Evolutionary conservation across 30 jellyfish, hydroid and myxozoan species (phyloP).

Genomic region (Aurelia aurita): DNA sequence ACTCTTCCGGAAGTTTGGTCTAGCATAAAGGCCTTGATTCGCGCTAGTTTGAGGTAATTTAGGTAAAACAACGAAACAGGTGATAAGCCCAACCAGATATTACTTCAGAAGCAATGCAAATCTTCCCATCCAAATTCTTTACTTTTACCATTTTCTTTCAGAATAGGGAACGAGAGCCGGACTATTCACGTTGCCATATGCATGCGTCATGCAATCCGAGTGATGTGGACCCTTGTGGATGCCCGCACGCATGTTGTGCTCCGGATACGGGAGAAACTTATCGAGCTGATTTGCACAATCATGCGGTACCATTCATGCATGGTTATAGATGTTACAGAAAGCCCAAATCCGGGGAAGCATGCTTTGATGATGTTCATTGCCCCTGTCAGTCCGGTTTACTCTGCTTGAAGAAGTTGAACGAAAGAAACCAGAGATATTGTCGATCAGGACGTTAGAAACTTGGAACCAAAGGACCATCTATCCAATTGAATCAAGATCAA

Average conservation of each 20-base stretch:
- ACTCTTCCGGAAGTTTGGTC: no score
- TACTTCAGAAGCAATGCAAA: no score
- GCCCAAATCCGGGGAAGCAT: constrained; percentile 17
- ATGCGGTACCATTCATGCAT: constrained; percentile 49
- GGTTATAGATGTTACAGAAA: constrained; percentile 57
- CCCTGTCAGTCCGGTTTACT: constrained; percentile 11
- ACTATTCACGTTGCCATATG: constrained; percentile 29
- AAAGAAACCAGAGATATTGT: not conserved
- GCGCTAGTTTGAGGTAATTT: no score
- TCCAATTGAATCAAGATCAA: no score
- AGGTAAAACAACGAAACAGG: no score
- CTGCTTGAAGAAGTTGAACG: constrained; percentile 1
- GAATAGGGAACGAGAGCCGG: not conserved
- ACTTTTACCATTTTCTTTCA: no score
- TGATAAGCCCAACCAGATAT: no score
- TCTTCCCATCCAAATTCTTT: no score
- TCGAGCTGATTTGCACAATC: not conserved
- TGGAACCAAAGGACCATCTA: not conserved
- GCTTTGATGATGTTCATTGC: constrained; percentile 9
- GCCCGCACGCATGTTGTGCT: constrained; percentile 74
- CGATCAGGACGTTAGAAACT: not conserved
- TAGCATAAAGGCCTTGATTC: no score
- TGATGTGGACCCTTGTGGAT: constrained; percentile 61
- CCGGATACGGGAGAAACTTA: constrained; percentile 44
- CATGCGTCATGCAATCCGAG: constrained; percentile 54